phyloP scores from a whole-genome alignment of 2,113 vertebrate genomes.

The Climacteris rufus region DNA sequence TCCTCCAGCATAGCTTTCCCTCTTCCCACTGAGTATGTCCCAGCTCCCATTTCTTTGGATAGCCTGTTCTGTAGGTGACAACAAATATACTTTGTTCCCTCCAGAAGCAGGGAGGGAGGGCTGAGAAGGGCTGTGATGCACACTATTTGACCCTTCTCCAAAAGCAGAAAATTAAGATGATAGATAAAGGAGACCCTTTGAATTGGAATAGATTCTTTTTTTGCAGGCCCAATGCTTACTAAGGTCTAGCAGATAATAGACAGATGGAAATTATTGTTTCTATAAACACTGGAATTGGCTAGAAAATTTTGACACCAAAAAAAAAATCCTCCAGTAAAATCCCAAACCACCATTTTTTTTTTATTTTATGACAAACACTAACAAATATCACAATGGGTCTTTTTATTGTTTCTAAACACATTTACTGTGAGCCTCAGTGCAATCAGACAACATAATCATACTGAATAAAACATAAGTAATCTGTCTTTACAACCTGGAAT shows the following conservation, averaged over 20 bases:
- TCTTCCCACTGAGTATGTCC: background rate
- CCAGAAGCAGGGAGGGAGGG: no score
- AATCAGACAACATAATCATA: background rate
- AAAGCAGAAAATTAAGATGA: background rate
- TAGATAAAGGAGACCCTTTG: background rate
- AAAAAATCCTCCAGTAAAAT: background rate
- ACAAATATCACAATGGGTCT: background rate
- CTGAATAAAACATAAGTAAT: slow-evolving; percentile 53
- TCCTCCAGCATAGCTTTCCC: background rate
- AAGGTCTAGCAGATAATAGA: background rate
- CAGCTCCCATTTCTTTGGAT: background rate
- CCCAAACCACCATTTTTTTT: background rate
- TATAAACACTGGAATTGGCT: background rate
- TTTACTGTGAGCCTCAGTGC: background rate
- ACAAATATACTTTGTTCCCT: background rate
- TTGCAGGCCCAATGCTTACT: background rate
- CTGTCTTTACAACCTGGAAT: background rate
- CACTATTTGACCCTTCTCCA: background rate
- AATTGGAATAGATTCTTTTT: background rate
- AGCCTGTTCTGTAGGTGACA: background rate
- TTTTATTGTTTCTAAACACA: background rate
- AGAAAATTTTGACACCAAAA: background rate
- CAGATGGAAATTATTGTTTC: background rate
- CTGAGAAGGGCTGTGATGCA: background rate
- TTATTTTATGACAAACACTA: background rate